phyloP scores from a whole-genome alignment of 2,888 invertebrate species.

The Hymenopus coronatus region DNA sequence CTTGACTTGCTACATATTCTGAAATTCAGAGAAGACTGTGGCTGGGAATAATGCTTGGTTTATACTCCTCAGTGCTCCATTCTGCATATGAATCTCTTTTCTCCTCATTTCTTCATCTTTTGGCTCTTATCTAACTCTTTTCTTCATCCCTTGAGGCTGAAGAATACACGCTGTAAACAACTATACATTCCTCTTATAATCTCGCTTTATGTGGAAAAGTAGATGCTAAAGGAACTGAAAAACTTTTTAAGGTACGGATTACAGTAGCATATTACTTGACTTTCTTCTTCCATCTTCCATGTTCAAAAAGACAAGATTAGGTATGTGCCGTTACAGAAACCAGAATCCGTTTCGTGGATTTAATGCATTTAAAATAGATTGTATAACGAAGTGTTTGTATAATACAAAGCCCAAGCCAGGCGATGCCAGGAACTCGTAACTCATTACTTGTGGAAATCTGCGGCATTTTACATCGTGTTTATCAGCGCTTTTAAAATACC shows the following conservation, averaged over 20 bases:
- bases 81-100: conserved; percentile 6
- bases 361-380: no score
- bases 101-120: not conserved
- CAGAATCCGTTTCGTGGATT: no score
- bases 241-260: not conserved
- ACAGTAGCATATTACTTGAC: not conserved
- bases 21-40: no score
- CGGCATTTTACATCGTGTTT: no score
- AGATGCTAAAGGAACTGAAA: not conserved
- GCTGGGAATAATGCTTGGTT: not conserved
- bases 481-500: no score
- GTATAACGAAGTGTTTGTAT: no score
- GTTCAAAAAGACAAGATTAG: not conserved
- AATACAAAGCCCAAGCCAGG: no score
- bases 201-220: not conserved
- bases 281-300: not conserved
- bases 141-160: not conserved
- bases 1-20: no score
- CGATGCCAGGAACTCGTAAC: no score
- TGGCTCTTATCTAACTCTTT: not conserved
- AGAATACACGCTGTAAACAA: not conserved
- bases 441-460: no score
- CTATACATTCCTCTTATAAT: not conserved
- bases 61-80: not conserved
- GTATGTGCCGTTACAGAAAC: not conserved